phyloP scores from a whole-genome alignment of 2,797 vertebrate genomes.

The Mionectes olivaceus region DNA sequence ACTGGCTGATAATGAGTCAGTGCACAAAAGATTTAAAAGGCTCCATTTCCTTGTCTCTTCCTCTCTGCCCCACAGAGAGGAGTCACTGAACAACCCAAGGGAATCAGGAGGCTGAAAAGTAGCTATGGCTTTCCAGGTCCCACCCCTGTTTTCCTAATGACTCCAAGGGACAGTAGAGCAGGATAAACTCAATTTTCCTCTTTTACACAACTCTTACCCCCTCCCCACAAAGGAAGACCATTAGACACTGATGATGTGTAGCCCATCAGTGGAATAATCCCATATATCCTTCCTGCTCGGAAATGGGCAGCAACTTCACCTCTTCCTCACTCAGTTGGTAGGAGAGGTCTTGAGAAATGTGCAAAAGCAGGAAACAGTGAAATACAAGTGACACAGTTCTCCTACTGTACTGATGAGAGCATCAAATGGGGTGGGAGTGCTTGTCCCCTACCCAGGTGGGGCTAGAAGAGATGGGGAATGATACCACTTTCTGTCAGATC shows the following conservation, averaged over 20 bases:
- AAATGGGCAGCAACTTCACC: background rate
- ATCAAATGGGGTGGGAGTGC: background rate
- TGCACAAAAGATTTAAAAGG: constrained; percentile 19
- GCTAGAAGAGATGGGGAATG: background rate
- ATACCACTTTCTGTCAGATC: background rate
- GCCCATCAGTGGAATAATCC: constrained; percentile 56
- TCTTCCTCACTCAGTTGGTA: background rate
- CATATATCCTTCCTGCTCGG: constrained; percentile 68
- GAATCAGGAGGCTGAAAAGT: constrained; percentile 16
- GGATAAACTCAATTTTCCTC: constrained; percentile 55
- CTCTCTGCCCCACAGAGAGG: background rate
- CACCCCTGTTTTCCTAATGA: constrained; percentile 25
- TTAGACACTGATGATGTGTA: constrained; percentile 57
- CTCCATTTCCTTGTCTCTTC: background rate
- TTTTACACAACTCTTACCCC: background rate
- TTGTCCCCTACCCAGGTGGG: background rate
- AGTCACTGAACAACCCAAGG: background rate
- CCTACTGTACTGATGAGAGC: background rate
- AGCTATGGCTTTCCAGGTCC: background rate
- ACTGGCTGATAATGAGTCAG: background rate
- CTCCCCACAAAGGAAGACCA: constrained; percentile 22
- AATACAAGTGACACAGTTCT: background rate
- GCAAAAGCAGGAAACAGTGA: constrained; percentile 44
- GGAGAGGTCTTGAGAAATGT: constrained; percentile 24
- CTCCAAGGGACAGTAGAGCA: constrained; percentile 17